These are phyloP conservation scores for Tinea semifulvella DNA, from an alignment of 2,888 invertebrate genomes.

Conservation along the genomic window DNA sequence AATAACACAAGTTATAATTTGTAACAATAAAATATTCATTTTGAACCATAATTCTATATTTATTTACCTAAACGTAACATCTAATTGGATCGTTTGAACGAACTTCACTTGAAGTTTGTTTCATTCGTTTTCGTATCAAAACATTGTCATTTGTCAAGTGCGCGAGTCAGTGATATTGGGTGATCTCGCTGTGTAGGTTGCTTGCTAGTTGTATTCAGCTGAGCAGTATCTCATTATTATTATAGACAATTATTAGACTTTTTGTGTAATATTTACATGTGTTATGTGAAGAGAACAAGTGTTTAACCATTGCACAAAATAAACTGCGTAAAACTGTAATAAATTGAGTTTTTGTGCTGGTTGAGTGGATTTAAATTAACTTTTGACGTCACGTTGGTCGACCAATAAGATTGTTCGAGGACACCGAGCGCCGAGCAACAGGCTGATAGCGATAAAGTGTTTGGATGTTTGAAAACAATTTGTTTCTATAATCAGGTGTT, in stretches of 20 bases:
- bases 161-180: conserved; percentile 9
- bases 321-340: conserved; percentile 2
- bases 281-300: not conserved
- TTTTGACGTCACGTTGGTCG: conserved; percentile 53
- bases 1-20: too few relatives aligned
- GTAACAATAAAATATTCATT: not conserved
- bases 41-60: not conserved
- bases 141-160: conserved; percentile 15
- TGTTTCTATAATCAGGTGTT: conserved; percentile 30
- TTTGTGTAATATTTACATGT: not conserved
- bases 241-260: conserved; percentile 14
- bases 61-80: not conserved
- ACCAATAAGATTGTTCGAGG: conserved; percentile 46
- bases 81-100: conserved; percentile 15
- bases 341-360: conserved; percentile 24
- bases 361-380: conserved; percentile 50
- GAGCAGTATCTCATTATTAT: not conserved
- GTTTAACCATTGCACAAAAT: not conserved
- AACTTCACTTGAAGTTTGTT: conserved; percentile 31
- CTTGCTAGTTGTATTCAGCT: conserved; percentile 14
- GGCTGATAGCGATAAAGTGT: conserved; percentile 19
- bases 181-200: conserved; percentile 18
- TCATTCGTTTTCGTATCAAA: conserved; percentile 27
- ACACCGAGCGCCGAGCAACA: conserved; percentile 27
- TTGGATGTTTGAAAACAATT: conserved; percentile 28